A percentile compares a stretch with the other conserved stretches of the same genome.
These are phyloP conservation scores for Phrynocephalus versicolor DNA, from an alignment of 2,113 vertebrate species.

Conservation along the genomic window DNA sequence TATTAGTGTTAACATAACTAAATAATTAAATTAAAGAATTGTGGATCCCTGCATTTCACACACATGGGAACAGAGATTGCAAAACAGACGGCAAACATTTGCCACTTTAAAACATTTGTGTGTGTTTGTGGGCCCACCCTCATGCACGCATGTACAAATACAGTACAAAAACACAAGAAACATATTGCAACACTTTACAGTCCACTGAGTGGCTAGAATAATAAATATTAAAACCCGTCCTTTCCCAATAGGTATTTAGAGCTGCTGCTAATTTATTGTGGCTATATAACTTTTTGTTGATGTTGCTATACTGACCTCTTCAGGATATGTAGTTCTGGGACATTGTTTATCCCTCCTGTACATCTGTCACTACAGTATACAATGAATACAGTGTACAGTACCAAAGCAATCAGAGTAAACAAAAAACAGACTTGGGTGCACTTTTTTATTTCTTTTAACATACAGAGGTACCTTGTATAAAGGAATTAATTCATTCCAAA, in stretches of 20 bases:
- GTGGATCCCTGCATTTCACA: neutral
- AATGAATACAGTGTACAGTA: neutral
- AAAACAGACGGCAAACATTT: slow-evolving; percentile 19
- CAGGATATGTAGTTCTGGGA: slow-evolving; percentile 77
- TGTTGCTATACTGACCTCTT: slow-evolving; percentile 90
- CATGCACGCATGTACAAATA: neutral
- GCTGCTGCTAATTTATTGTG: slow-evolving; percentile 43
- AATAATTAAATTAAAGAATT: neutral
- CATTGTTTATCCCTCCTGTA: slow-evolving; percentile 50
- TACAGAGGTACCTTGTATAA: no score
- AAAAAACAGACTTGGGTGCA: neutral
- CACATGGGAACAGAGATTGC: slow-evolving; percentile 9
- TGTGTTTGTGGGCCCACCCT: neutral
- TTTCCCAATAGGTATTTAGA: slow-evolving; percentile 49
- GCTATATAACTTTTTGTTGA: slow-evolving; percentile 66
- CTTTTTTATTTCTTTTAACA: slow-evolving; percentile 10
- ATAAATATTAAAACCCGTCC: neutral
- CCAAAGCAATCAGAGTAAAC: neutral
- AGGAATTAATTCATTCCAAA: no score
- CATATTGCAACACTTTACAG: neutral
- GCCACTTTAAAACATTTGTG: slow-evolving; percentile 40
- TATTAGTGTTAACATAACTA: neutral
- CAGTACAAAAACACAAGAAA: neutral
- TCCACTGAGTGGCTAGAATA: neutral
- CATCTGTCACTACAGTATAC: slow-evolving; percentile 17